Evolutionary conservation across 2,888 invertebrate species (phyloP), one percentile per base, ranked within the genome.

Genomic region (Hirtodrosophila duncani): DNA sequence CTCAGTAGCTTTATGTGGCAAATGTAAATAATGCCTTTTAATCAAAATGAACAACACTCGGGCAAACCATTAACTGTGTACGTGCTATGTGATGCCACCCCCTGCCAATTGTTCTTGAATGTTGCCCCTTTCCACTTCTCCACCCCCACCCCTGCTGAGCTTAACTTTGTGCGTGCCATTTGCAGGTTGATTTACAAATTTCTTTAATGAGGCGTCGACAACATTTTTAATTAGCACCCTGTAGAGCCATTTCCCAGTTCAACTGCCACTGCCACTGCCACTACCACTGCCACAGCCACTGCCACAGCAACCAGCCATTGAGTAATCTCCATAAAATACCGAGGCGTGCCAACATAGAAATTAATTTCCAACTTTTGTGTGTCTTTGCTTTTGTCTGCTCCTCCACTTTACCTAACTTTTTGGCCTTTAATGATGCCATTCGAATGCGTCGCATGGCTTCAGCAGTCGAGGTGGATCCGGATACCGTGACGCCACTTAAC

Each of bases 151-250:
- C 20, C 3, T 3, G 11, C 9, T 10, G 41, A 50, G 18, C 33
- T 51, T 29, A 44, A 30, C 51, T 56, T 70, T 53, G 60, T 6
- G 46, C 29, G 46, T 51, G 64, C 55, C 67, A 59, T 61, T 69
- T 65, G 59, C 59, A 67, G 62, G 55, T 58, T 71, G 65, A 67
- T 69, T 63, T 63, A 77, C 71, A 80, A 80, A 78, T 77, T 70
- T 70, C 67, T 74, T 81, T 83, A 83, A 83, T 81, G 84, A 71
- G 83, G 81, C 83, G 82, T 77, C 83, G 74, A 83, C 83, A 84
- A 83, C 82, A 82, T 82, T 83, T 83, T 83, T 83, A 84, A 83
- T 83, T 83, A 83, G 81, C 83, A 84, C 83, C 82, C n/a, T n/a
- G n/a, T n/a, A n/a, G n/a, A n/a, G n/a, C n/a, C n/a, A n/a, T n/a